These are phyloP conservation scores for Ariolimax columbianus DNA, from an alignment of 2,888 invertebrate genomes.

Conservation along the genomic window DNA sequence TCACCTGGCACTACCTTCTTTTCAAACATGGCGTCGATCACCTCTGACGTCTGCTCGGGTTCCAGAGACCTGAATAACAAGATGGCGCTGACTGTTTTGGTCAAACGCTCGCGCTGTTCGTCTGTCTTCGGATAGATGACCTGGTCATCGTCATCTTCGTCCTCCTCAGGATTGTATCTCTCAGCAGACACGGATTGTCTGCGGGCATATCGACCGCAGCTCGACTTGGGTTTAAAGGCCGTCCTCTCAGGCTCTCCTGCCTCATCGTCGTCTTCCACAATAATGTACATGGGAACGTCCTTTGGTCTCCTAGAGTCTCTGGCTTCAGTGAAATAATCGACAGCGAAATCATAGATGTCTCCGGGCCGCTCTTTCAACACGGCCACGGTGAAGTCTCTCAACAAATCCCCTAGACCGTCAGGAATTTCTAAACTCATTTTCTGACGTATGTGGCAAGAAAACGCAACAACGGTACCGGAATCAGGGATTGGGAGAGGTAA, in stretches of 20 bases:
- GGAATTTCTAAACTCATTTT: constrained; percentile 78
- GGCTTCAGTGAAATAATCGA: constrained; percentile 76
- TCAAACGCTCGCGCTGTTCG: constrained; percentile 75
- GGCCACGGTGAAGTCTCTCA: constrained; percentile 78
- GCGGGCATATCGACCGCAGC: constrained; percentile 73
- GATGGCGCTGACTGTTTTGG: constrained; percentile 75
- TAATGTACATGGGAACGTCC: constrained; percentile 78
- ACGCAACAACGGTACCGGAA: not conserved
- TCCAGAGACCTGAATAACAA: constrained; percentile 77
- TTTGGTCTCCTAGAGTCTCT: constrained; percentile 73
- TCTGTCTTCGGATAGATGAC: constrained; percentile 77
- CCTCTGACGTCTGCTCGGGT: constrained; percentile 77
- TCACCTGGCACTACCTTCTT: constrained; percentile 75
- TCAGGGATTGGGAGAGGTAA: not conserved
- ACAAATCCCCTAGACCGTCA: constrained; percentile 77
- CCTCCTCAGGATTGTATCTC: constrained; percentile 77
- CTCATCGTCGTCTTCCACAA: constrained; percentile 77
- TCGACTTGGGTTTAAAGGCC: constrained; percentile 64
- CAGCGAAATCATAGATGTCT: constrained; percentile 77
- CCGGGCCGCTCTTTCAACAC: constrained; percentile 76
- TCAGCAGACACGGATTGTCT: constrained; percentile 78
- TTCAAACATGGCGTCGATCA: constrained; percentile 79
- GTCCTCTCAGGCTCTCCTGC: constrained; percentile 76
- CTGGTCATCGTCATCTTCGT: constrained; percentile 74
- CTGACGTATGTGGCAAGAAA: constrained; percentile 13